Evolutionary conservation across 2,797 vertebrate genomes (phyloP), one percentile per base, ranked within the genome.

Genomic region (Sternarchorhynchus goeldii): DNA sequence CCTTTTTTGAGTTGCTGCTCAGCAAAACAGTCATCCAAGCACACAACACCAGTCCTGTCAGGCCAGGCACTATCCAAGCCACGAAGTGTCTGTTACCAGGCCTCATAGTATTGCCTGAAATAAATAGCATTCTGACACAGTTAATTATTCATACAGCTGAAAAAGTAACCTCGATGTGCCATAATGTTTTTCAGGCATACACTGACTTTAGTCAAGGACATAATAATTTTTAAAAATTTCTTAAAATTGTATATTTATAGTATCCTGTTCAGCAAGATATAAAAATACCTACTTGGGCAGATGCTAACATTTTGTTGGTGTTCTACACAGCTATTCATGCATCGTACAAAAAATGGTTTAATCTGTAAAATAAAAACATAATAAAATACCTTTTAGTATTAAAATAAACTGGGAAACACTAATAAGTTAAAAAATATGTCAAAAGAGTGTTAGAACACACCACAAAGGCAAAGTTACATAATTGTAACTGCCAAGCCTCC

Each of bases 281-380:
- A 36, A 21, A 18, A 75, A 66, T 53, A 82, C 86, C 65, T 79
- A 86, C 86, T 63, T 7, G 69, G 32, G 66, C 85, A 84, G 59
- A 82, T 66, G 66, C 86, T 0, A 2, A 88, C 25, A 3, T 0
- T 81, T 71, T 75, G 57, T 53, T 75, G 17, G 7, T 53, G 39
- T 17, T 31, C 45, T 65, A n/a, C 6, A 84, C 90, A 93, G 60
- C 87, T 56, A 50, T 86, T 86, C 59, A 82, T 77, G 81, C 91
- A 92, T 67, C 71, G 56, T 39, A 79, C 73, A 71, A 91, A 92
- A 84, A 88, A 90, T 3, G 93, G 91, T 75, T 91, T 85, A 82
- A 94, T 88, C 93, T 93, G 83, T 45, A 78, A 17, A 25, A 25
- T 45, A 78, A 75, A 77, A 50, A 5, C 36, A 62, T 21, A 6